These are phyloP conservation scores for Geophilus truncorum DNA, from an alignment of 2,888 invertebrate genomes.

Conservation along the genomic window DNA sequence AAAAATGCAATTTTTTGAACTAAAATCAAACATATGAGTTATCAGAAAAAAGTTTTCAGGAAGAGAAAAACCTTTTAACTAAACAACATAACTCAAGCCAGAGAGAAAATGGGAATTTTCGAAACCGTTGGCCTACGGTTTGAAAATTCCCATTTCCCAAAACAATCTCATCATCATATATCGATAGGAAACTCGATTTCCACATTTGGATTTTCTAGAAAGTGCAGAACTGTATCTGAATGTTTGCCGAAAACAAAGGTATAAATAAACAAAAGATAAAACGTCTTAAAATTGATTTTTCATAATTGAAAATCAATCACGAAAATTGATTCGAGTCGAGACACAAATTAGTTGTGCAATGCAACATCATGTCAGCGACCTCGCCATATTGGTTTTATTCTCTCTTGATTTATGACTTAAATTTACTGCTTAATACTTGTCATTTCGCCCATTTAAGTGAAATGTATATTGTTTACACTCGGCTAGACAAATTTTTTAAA, in stretches of 20 bases:
- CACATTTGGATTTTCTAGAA: background rate
- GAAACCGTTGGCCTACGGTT: background rate
- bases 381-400: no score
- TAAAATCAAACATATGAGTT: background rate
- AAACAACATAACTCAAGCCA: background rate
- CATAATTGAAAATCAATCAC: background rate
- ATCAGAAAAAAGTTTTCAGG: background rate
- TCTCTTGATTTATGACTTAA: background rate
- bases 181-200: slow-evolving; percentile 18
- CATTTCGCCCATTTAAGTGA: background rate
- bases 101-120: background rate
- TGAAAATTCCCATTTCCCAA: slow-evolving; percentile 16
- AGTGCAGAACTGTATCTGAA: background rate
- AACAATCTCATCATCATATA: slow-evolving; percentile 23
- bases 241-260: background rate
- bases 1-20: background rate
- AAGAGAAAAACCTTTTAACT: background rate
- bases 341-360: no score
- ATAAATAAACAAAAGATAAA: background rate
- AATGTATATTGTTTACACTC: no score
- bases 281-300: background rate
- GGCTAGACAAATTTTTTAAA: no score
- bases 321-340: no score
- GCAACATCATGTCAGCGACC: no score
- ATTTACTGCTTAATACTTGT: background rate